A percentile compares a stretch with the other conserved stretches of the same genome.
phyloP scores from a whole-genome alignment of 2,113 vertebrate genomes.

The Chamaetylas fuelleborni region DNA sequence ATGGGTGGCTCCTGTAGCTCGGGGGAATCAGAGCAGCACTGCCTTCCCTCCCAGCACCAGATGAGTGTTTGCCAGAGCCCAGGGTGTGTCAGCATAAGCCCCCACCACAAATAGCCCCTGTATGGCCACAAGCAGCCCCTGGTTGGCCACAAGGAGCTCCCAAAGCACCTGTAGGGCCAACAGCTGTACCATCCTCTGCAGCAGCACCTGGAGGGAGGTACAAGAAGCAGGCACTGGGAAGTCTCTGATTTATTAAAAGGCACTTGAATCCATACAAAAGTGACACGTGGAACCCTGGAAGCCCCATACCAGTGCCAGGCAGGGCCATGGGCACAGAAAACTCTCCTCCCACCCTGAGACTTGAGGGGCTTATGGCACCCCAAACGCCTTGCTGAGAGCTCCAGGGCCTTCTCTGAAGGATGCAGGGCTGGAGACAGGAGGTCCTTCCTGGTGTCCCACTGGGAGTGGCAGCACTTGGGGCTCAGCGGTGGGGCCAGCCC shows the following conservation, averaged over 20 bases:
- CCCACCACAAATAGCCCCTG: not conserved
- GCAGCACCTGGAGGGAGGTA: not conserved
- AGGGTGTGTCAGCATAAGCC: not conserved
- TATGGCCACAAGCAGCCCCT: not conserved
- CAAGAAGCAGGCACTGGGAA: not conserved
- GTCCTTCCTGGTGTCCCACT: not conserved
- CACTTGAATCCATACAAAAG: not conserved
- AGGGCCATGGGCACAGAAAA: not conserved
- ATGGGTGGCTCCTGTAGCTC: fast-evolving
- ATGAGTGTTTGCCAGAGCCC: not conserved
- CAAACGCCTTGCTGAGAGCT: not conserved
- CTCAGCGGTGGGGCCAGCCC: not conserved
- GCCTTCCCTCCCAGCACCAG: not conserved
- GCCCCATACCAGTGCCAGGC: fast-evolving
- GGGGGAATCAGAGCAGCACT: fast-evolving
- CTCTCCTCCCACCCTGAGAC: not conserved
- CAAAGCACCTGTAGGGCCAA: not conserved
- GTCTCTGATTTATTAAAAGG: slow-evolving; percentile 58
- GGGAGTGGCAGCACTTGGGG: not conserved
- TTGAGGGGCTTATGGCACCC: not conserved
- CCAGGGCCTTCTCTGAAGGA: not conserved
- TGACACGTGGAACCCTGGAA: not conserved
- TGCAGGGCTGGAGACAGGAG: not conserved
- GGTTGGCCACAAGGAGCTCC: not conserved
- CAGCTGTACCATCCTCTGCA: not conserved